Conservation (phyloP, 2,888 invertebrate species). For the Schizaphis graminum region DNA sequence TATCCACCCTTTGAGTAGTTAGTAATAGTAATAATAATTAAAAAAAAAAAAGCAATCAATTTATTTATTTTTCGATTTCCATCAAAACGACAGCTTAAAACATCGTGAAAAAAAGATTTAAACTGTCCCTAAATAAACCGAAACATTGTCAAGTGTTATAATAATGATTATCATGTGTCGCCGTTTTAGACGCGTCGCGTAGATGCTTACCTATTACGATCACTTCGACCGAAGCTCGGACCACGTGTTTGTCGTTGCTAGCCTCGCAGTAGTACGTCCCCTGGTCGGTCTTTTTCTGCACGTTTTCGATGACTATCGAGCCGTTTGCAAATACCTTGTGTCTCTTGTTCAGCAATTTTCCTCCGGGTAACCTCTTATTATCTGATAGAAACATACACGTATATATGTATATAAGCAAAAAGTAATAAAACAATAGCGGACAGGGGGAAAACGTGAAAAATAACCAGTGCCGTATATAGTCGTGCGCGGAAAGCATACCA, state of each 20-base stretch:
- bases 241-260: conserved; percentile 71
- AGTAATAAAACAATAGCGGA: conserved; percentile 24
- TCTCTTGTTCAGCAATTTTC: conserved; percentile 72
- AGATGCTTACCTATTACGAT: conserved; percentile 70
- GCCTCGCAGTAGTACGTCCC: conserved; percentile 73
- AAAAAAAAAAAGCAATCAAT: too few species aligned
- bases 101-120: not conserved
- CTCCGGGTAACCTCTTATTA: conserved; percentile 53
- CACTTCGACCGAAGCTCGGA: conserved; percentile 70
- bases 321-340: conserved; percentile 72
- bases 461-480: not conserved
- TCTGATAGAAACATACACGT: conserved; percentile 68
- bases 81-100: not conserved
- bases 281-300: conserved; percentile 72
- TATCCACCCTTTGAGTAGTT: not conserved
- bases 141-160: not conserved
- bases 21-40: not conserved
- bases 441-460: conserved; percentile 17
- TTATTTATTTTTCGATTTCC: not conserved
- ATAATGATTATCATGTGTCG: not conserved
- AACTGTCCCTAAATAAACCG: not conserved
- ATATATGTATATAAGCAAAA: conserved; percentile 18
- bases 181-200: not conserved
- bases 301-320: conserved; percentile 72
- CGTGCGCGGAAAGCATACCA: not conserved